Base-by-base conservation (phyloP, 2,888 invertebrate species). In the Ametastegia equiseti region DNA sequence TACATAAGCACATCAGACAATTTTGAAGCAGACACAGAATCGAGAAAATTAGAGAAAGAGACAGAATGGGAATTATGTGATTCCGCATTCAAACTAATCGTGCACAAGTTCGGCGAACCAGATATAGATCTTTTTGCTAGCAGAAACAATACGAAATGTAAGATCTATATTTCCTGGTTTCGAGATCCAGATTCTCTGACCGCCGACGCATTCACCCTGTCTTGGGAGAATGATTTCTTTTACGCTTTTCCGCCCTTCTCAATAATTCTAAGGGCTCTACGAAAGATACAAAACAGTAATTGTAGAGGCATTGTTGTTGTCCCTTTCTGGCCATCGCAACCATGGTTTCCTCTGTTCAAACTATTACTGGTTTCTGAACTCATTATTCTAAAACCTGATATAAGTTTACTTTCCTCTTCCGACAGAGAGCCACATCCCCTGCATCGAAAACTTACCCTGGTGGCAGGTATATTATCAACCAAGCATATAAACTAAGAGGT, bases 81-180 rank as follows among this genome's bases (percentile, higher is more conserved):
- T n/a, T n/a, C n/a, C n/a, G n/a, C n/a, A n/a, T n/a, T n/a, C n/a
- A n/a, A n/a, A n/a, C n/a, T n/a, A n/a, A n/a, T n/a, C n/a, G n/a
- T n/a, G n/a, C n/a, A n/a, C n/a, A n/a, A n/a, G n/a, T n/a, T n/a
- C 69, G 81, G 84, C 42, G 19, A 36, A 13, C 84, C 83, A 7
- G 84, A 86, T 23, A 86, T 85, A 27, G 86, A 87, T 69, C 71
- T 87, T n/a, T 88, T 88, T 81, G 86, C 85, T 1, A 81, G 19
- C 81, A 33, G 83, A n/a, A 30, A 63, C 33, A 88, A 88, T 67
- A 67, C 63, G 13, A 87, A 87, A 82, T 87, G 87, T 78, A 67
- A 79, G 47, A 83, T 71, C 36, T 87, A 82, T 50, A 67, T 86
- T 30, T 86, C 87, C 6, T 87, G 87, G 85, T 42, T 60, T 7